phyloP scores from a whole-genome alignment of 2,888 invertebrate genomes.

The Torymus aiolomorphi region DNA sequence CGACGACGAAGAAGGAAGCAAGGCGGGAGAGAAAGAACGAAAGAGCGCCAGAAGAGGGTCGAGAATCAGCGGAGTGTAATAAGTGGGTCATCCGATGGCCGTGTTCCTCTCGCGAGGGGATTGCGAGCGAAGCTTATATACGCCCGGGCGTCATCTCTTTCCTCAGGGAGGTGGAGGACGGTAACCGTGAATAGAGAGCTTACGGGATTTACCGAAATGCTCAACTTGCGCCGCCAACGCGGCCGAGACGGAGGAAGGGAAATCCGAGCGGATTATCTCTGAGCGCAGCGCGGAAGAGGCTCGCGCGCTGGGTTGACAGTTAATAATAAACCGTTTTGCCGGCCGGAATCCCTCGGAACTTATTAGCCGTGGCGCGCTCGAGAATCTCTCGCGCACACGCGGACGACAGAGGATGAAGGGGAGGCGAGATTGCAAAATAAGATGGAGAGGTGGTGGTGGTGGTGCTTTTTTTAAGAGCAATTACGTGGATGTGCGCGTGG shows the following conservation, averaged over 20 bases:
- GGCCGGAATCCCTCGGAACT: slow-evolving; percentile 5
- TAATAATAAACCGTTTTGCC: slow-evolving; percentile 54
- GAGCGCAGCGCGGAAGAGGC: slow-evolving; percentile 40
- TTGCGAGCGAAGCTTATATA: slow-evolving; percentile 23
- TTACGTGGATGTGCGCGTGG: too few species aligned
- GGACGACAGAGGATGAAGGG: too few species aligned
- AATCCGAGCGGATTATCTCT: slow-evolving; percentile 55
- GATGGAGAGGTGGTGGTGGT: neutral
- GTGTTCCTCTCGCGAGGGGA: slow-evolving; percentile 28
- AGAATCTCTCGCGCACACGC: neutral
- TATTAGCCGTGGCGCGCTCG: slow-evolving; percentile 8
- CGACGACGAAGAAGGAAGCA: neutral
- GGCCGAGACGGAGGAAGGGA: slow-evolving; percentile 18
- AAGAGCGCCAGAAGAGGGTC: slow-evolving; percentile 13
- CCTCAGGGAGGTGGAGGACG: slow-evolving; percentile 6
- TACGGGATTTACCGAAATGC: slow-evolving; percentile 59
- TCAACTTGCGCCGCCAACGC: slow-evolving; percentile 42
- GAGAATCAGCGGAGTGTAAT: slow-evolving; percentile 57
- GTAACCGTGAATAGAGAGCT: slow-evolving; percentile 58
- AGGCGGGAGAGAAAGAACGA: neutral
- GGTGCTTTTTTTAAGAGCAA: neutral
- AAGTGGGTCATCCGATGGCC: slow-evolving; percentile 60
- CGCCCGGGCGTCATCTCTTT: neutral
- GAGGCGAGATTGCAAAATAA: neutral
- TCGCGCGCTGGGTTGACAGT: slow-evolving; percentile 39